Evolutionary conservation across 2,888 invertebrate genomes (phyloP), one percentile per base, ranked within the genome.

Genomic region (Aphodius granarius): DNA sequence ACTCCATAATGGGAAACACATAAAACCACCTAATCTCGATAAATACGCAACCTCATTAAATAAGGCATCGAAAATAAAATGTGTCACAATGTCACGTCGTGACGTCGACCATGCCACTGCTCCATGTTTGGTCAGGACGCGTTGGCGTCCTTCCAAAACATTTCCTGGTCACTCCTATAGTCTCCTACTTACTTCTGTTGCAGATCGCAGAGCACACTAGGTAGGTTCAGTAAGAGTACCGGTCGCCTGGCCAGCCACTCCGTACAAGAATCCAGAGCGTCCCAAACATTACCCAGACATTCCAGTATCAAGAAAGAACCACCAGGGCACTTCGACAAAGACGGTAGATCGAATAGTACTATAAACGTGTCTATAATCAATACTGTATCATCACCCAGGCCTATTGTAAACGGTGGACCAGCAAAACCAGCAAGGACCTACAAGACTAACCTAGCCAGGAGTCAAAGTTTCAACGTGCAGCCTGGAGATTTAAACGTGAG

Each of bases 381-480:
- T 82, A 88, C 88, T 2, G 87, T 88, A 23, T 86, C 86, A 20
- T 82, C 86, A 2, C 80, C 80, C 73, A 79, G 82, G 71, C 81
- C 81, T 0, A 77, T 82, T 1, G 77, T 82, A 65, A 85, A 84
- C 79, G 85, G 91, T 43, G 93, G 92, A 5, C 94, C 94, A 0
- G 92, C 92, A 0, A 95, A 95, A 84, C 95, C 95, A 6, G 94
- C 94, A 43, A 89, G 95, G 81, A 92, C 94, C 65, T 94, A 94
- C 87, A 93, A 93, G 84, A 92, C 94, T 19, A 88, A 89, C 73
- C 88, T 95, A 65, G 92, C 93, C 77, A 90, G 95, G 77, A 95
- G 95, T 87, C 94, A 95, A 87, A 95, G 95, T 86, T 94, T 95
- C 88, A 95, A 94, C 89, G 93, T 94, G 81, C 94, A 95, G 82